phyloP scores from a whole-genome alignment of 2,888 invertebrate genomes.

The Craniophora ligustri region DNA sequence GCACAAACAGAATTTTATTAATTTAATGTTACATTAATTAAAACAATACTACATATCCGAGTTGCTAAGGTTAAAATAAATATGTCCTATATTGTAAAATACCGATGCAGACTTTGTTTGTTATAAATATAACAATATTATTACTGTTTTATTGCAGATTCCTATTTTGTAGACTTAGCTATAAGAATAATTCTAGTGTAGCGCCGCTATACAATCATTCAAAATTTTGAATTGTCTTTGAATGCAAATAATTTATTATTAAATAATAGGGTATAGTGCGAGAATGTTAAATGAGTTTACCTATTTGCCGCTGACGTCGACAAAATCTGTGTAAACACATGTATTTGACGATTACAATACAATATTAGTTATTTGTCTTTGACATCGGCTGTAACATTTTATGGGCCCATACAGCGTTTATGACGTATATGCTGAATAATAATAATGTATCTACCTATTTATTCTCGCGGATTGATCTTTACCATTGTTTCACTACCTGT shows the following conservation, averaged over 20 bases:
- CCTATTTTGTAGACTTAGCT: conserved; percentile 84
- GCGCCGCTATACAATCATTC: conserved; percentile 58
- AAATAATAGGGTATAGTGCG: conserved; percentile 69
- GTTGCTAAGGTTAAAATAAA: conserved; percentile 56
- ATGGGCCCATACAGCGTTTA: conserved; percentile 48
- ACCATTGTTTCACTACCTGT: conserved; percentile 38
- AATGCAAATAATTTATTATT: conserved; percentile 72
- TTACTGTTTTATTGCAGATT: conserved; percentile 84
- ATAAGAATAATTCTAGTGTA: conserved; percentile 76
- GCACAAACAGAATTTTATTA: conserved; percentile 32
- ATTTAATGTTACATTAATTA: conserved; percentile 28
- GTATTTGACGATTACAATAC: conserved; percentile 20
- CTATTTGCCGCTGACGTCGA: conserved; percentile 52
- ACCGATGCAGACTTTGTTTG: conserved; percentile 40
- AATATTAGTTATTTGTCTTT: conserved; percentile 39
- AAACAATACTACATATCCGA: conserved; percentile 64
- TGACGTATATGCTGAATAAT: conserved; percentile 36
- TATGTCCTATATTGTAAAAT: conserved; percentile 44
- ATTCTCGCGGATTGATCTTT: conserved; percentile 54
- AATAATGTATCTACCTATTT: conserved; percentile 30
- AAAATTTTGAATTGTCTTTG: conserved; percentile 66
- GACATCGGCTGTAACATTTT: conserved; percentile 66
- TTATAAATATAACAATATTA: conserved; percentile 47
- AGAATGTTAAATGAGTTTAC: conserved; percentile 55
- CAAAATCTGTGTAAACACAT: conserved; percentile 48